phyloP scores from a whole-genome alignment of 2,888 invertebrate species.

The Ligdia adustata region DNA sequence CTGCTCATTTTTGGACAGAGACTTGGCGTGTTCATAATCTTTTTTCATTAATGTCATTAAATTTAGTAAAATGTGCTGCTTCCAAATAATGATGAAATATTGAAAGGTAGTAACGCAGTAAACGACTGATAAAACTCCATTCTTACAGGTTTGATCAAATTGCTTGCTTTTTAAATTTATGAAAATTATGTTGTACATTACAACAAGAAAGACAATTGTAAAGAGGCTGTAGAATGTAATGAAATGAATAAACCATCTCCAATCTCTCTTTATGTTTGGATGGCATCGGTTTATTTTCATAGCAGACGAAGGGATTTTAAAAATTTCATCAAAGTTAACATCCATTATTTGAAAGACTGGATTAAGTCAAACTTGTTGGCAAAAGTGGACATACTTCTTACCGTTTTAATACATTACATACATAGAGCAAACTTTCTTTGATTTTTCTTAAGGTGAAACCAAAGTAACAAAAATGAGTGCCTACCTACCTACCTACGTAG shows the following conservation, averaged over 20 bases:
- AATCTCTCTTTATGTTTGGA: conserved; percentile 31
- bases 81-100: conserved; percentile 35
- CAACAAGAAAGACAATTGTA: conserved; percentile 1
- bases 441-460: conserved; percentile 7
- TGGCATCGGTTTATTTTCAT: conserved; percentile 31
- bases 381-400: too few relatives aligned
- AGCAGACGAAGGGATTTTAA: conserved; percentile 22
- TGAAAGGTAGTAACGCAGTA: conserved; percentile 24
- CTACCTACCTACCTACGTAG: neutral
- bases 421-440: neutral
- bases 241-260: conserved; percentile 36
- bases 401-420: too few relatives aligned
- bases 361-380: neutral
- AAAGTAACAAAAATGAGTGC: too few relatives aligned
- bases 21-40: conserved; percentile 41
- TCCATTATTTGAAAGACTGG: conserved; percentile 29
- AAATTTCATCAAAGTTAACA: conserved; percentile 38
- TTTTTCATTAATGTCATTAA: conserved; percentile 45
- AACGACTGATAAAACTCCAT: conserved; percentile 26
- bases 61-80: conserved; percentile 35
- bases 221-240: conserved; percentile 15
- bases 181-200: conserved; percentile 34
- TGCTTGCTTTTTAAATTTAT: conserved; percentile 30
- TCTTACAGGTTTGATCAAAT: conserved; percentile 37
- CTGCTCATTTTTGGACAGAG: conserved; percentile 37